These are phyloP conservation scores for Heliconius hortense DNA, from an alignment of 2,888 invertebrate species.

Conservation along the genomic window DNA sequence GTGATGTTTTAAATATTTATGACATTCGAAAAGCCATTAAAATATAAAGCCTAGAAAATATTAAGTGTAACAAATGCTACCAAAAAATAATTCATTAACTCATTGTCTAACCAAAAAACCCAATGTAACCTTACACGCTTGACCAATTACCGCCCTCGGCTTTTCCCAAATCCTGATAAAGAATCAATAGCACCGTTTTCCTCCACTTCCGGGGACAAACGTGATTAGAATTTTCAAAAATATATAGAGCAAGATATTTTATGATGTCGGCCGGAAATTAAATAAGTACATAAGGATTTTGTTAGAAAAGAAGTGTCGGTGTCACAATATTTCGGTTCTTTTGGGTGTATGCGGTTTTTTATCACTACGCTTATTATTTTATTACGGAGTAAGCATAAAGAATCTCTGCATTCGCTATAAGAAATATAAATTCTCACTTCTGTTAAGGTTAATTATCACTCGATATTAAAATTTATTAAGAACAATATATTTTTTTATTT, in stretches of 20 bases:
- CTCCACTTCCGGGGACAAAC: constrained; percentile 37
- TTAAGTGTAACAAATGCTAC: neutral
- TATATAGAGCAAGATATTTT: constrained; percentile 28
- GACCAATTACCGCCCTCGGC: constrained; percentile 31
- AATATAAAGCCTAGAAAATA: neutral
- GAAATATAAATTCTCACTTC: no score
- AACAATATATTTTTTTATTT: neutral
- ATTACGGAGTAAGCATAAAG: neutral
- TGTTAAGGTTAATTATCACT: neutral
- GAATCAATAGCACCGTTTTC: constrained; percentile 41
- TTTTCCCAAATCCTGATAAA: constrained; percentile 37
- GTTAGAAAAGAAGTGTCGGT: constrained; percentile 7
- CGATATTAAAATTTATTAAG: neutral
- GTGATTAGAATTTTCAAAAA: constrained; percentile 36
- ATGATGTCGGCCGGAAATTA: constrained; percentile 24
- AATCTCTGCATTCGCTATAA: neutral
- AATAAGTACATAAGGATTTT: constrained; percentile 26
- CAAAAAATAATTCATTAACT: constrained; percentile 12
- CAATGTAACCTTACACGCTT: constrained; percentile 31
- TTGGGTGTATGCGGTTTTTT: neutral
- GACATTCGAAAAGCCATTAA: neutral
- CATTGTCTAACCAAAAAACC: constrained; percentile 18
- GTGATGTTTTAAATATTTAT: neutral
- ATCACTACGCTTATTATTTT: neutral
- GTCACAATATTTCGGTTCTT: constrained; percentile 17